Conservation (phyloP, 2,113 vertebrate genomes). For the Strix uralensis region DNA sequence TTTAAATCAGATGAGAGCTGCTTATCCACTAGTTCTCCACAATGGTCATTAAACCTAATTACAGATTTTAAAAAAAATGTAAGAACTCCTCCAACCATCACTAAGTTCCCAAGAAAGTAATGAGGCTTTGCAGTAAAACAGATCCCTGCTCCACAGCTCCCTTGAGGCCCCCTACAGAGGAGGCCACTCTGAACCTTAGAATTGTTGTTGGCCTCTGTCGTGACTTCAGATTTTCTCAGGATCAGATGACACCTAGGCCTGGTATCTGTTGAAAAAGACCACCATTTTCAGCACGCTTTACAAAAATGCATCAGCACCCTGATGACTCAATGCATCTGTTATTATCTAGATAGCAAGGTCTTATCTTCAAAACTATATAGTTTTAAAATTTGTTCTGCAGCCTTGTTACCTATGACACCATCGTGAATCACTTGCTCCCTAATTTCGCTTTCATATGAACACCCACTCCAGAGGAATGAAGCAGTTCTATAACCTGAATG, state of each 20-base stretch:
- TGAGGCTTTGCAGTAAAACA: neutral
- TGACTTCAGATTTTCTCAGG: rapidly evolving
- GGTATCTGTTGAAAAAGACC: neutral
- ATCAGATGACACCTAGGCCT: neutral
- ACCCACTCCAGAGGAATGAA: neutral
- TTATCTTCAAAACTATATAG: neutral
- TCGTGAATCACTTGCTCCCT: neutral
- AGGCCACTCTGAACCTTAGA: neutral
- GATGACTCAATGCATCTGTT: neutral
- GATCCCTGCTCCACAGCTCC: neutral
- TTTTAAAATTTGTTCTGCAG: neutral
- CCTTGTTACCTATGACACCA: neutral
- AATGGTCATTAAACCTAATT: neutral
- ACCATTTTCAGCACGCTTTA: neutral
- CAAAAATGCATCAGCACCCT: too few species aligned
- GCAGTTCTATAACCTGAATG: neutral
- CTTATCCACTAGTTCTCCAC: neutral
- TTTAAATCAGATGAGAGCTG: neutral
- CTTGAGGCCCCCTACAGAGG: neutral
- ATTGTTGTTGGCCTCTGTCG: rapidly evolving
- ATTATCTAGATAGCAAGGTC: neutral
- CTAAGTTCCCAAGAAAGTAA: neutral
- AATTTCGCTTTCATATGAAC: neutral
- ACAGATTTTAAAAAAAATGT: neutral
- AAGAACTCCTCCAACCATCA: neutral